These are phyloP conservation scores for Phaedon cochleariae DNA, from an alignment of 2,888 invertebrate genomes.

Conservation along the genomic window DNA sequence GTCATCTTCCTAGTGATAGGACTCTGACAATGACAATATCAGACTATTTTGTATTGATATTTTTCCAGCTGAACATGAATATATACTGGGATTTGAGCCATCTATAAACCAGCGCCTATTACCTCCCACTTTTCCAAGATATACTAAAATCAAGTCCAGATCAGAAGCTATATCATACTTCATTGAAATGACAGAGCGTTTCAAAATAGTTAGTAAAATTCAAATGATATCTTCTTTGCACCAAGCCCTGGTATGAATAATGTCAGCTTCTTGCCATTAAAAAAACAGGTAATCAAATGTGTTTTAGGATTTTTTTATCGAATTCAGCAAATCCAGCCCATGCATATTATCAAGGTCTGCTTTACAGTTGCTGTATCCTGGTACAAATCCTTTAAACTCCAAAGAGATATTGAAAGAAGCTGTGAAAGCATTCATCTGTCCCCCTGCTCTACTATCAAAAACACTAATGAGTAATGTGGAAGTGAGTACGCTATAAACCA, in stretches of 20 bases:
- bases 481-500: slow-evolving; percentile 54
- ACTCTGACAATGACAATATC: too few relatives aligned
- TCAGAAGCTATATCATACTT: slow-evolving; percentile 82
- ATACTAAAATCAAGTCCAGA: slow-evolving; percentile 87
- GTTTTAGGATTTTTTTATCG: slow-evolving; percentile 88
- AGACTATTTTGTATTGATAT: slow-evolving; percentile 10
- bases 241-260: slow-evolving; percentile 73
- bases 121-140: slow-evolving; percentile 98
- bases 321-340: slow-evolving; percentile 87
- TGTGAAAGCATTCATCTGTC: slow-evolving; percentile 86
- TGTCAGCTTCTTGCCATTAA: neutral
- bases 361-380: slow-evolving; percentile 82
- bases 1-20: too few relatives aligned
- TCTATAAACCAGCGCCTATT: slow-evolving; percentile 93
- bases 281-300: slow-evolving; percentile 25
- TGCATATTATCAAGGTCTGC: slow-evolving; percentile 93
- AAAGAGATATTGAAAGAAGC: slow-evolving; percentile 85
- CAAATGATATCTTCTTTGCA: slow-evolving; percentile 82
- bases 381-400: slow-evolving; percentile 68
- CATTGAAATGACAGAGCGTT: slow-evolving; percentile 81
- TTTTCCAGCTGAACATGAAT: slow-evolving; percentile 72
- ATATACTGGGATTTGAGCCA: slow-evolving; percentile 94
- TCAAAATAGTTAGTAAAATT: slow-evolving; percentile 84
- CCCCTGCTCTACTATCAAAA: slow-evolving; percentile 85
- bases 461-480: slow-evolving; percentile 73